Evolutionary conservation across 2,113 vertebrate genomes (phyloP).

Genomic region (Amia ocellicauda): DNA sequence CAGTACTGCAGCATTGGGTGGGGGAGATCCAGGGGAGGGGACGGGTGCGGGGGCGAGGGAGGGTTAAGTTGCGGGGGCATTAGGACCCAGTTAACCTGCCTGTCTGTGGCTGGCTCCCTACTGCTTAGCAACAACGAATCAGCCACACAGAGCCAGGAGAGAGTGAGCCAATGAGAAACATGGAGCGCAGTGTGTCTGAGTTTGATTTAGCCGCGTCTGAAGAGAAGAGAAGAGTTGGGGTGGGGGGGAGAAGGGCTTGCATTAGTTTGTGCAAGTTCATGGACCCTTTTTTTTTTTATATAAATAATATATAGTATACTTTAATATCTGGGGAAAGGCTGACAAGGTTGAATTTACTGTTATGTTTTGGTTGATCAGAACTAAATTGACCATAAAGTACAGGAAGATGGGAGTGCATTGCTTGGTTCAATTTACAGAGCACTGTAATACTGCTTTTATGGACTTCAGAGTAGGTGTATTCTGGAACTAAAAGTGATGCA

Average conservation of each 20-base stretch:
- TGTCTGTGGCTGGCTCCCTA: slow-evolving; percentile 57
- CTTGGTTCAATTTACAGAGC: too few relatives aligned
- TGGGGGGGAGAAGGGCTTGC: not conserved
- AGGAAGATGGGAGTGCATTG: too few relatives aligned
- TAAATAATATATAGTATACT: too few relatives aligned
- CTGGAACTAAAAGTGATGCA: too few relatives aligned
- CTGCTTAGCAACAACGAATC: slow-evolving; percentile 81
- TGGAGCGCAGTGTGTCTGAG: slow-evolving; percentile 57
- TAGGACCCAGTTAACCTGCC: slow-evolving; percentile 59
- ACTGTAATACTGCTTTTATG: too few relatives aligned
- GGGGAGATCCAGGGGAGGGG: slow-evolving; percentile 34
- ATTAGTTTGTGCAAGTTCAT: slow-evolving; percentile 14
- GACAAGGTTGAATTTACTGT: too few relatives aligned
- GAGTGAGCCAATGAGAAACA: slow-evolving; percentile 49
- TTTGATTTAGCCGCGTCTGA: slow-evolving; percentile 67
- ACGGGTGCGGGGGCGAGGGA: slow-evolving; percentile 7
- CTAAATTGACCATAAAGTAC: too few relatives aligned
- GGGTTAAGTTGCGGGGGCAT: slow-evolving; percentile 30
- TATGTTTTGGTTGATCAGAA: too few relatives aligned
- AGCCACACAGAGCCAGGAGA: slow-evolving; percentile 39
- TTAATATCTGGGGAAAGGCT: too few relatives aligned
- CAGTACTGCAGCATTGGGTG: slow-evolving; percentile 65
- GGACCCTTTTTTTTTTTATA: slow-evolving; percentile 2
- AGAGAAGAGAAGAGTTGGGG: not conserved
- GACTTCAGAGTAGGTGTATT: too few relatives aligned